Evolutionary conservation across 2,888 invertebrate genomes (phyloP), one percentile per base, ranked within the genome.

Genomic region (Drosophila anomelani): DNA sequence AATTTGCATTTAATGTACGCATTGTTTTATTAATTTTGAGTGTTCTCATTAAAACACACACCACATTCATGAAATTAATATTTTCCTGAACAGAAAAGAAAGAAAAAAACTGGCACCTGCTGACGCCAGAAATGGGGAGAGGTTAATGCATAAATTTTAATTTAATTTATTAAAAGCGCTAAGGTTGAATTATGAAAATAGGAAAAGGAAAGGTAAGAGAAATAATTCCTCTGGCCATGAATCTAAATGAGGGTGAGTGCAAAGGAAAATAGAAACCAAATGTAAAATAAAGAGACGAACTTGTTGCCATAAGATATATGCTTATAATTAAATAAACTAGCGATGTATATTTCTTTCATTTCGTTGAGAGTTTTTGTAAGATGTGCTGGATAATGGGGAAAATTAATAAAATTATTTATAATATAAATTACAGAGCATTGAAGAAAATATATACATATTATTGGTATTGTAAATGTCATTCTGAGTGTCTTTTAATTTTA

Each of bases 11-110:
- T 88, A 86, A 82, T 88, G 77, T 78, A 73, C 75, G 88, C 76
- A 80, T 80, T 85, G 84, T 88, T 86, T 88, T 89, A 89, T 89
- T 86, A 86, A 88, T 86, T 86, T 86, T 68, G 72, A 89, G 89
- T 89, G 83, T 77, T 72, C 78, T 77, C 88, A 82, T 85, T 85
- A 82, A 80, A 85, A 75, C 67, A 73, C 73, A 78, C 72, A 76
- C 82, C 67, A 74, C 82, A 77, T 79, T 77, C 76, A 51, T 51
- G 71, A 64, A 75, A 71, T 71, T 75, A 75, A 73, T 62, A 62
- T 62, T 74, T 55, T 9, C 47, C 36, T 34, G 61, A 43, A 54
- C 20, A 38, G 46, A 46, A 44, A 13, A 13, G 17, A 39, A 51
- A 34, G 43, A 26, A 26, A 66, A 38, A 46, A 41, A 41, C 7